phyloP scores from a whole-genome alignment of 92 coral and sea anemone genomes.

The Epizoanthus stellaris region DNA sequence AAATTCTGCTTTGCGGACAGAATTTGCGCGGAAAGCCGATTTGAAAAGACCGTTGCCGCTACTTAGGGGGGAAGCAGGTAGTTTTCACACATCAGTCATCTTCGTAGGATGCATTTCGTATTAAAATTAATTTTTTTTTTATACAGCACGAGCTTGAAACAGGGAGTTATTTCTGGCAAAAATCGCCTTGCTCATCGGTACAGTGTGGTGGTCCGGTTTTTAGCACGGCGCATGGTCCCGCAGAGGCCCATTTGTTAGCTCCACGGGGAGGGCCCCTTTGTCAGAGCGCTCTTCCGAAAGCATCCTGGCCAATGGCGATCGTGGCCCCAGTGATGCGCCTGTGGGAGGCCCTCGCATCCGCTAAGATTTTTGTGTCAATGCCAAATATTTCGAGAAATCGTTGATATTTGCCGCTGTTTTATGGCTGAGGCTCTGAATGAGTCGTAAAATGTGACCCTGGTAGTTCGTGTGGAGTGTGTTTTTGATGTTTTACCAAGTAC shows the following conservation, averaged over 20 bases:
- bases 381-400: not conserved
- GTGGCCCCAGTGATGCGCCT: conserved; percentile 24
- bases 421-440: not conserved
- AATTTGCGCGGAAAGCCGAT: no score
- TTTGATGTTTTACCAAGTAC: conserved; percentile 11
- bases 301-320: conserved; percentile 34
- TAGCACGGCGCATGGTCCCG: not conserved
- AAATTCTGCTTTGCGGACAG: no score
- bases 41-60: no score
- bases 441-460: conserved; percentile 16
- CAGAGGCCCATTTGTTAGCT: conserved; percentile 21
- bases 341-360: conserved; percentile 38
- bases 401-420: conserved; percentile 19
- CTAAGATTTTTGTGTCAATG: conserved; percentile 9
- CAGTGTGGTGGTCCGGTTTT: no score
- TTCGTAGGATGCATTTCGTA: no score
- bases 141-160: no score
- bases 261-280: conserved; percentile 17
- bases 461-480: not conserved
- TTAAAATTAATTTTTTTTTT: no score
- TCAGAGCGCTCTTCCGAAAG: conserved; percentile 13
- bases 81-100: no score
- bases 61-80: no score
- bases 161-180: not conserved
- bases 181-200: not conserved